Conservation (phyloP, 2,797 vertebrate species). For the Semaprochilodus insignis region DNA sequence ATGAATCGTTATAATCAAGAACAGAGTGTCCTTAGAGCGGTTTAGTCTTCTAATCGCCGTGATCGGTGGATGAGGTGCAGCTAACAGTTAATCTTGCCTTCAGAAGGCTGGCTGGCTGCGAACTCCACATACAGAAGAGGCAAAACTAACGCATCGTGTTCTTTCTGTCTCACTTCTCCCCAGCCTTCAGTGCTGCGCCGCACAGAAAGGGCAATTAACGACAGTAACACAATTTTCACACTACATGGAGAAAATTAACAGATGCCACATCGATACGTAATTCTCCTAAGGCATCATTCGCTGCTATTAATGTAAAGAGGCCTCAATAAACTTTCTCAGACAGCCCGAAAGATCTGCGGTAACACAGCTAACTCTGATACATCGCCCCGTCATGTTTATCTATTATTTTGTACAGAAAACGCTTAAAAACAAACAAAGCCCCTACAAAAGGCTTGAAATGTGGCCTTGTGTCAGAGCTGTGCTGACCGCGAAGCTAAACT, state of each 20-base stretch:
- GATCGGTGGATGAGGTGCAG: neutral
- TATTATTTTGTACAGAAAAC: no score
- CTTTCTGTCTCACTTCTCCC: neutral
- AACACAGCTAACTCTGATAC: no score
- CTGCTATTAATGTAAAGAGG: neutral
- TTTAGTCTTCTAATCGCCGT: conserved; percentile 8
- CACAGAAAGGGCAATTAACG: neutral
- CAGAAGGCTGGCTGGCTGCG: neutral
- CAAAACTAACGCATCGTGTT: neutral
- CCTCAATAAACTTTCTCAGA: conserved; percentile 30
- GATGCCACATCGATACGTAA: neutral
- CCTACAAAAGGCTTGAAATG: neutral
- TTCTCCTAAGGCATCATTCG: neutral
- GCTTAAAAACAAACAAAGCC: no score
- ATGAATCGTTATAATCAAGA: neutral
- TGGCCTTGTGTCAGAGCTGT: neutral
- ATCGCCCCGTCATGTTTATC: neutral
- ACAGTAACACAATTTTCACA: neutral
- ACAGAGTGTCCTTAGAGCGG: no score
- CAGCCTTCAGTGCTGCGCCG: neutral
- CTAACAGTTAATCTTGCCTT: neutral
- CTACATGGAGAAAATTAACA: neutral
- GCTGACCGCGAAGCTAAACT: neutral
- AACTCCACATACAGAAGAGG: neutral
- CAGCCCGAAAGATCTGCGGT: neutral